These are phyloP conservation scores for Lutjanus erythropterus DNA, from an alignment of 2,113 vertebrate species.

Conservation along the genomic window DNA sequence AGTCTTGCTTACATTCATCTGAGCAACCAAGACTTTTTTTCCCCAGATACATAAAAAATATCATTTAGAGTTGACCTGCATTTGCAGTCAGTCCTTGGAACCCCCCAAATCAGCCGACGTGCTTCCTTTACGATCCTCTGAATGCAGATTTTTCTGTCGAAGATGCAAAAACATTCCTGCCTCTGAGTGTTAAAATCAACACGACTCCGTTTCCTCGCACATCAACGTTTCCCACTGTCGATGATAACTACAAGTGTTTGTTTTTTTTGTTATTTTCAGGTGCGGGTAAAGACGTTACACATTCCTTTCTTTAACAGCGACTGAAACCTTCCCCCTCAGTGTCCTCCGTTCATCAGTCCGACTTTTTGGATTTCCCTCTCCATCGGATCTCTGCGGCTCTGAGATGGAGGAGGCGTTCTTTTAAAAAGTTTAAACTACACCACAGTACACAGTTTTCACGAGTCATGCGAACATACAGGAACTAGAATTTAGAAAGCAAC, in stretches of 20 bases:
- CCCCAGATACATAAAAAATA: not conserved
- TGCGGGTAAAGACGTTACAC: constrained; percentile 11
- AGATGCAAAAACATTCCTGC: constrained; percentile 26
- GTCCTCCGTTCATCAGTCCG: not conserved
- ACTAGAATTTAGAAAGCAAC: constrained; percentile 80
- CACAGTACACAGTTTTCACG: constrained; percentile 92
- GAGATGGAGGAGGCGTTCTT: constrained; percentile 79
- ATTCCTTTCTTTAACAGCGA: constrained; percentile 18
- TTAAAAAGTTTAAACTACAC: constrained; percentile 89
- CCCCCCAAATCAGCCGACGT: not conserved
- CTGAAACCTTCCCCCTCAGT: not conserved
- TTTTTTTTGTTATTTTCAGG: not conserved
- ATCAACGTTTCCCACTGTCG: not conserved
- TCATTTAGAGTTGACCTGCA: not conserved
- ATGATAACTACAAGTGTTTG: not conserved
- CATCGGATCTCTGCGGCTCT: constrained; percentile 71
- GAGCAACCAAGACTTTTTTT: constrained; percentile 14
- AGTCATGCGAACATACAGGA: constrained; percentile 93
- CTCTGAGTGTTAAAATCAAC: constrained; percentile 8
- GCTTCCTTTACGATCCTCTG: constrained; percentile 30
- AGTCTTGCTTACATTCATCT: not conserved
- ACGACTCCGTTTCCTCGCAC: not conserved
- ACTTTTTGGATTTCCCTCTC: not conserved
- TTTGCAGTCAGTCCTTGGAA: constrained; percentile 1
- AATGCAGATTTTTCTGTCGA: not conserved